Evolutionary conservation across 2,113 vertebrate species (phyloP), one percentile per base, ranked within the genome.

Genomic region (Oncorhynchus mykiss): DNA sequence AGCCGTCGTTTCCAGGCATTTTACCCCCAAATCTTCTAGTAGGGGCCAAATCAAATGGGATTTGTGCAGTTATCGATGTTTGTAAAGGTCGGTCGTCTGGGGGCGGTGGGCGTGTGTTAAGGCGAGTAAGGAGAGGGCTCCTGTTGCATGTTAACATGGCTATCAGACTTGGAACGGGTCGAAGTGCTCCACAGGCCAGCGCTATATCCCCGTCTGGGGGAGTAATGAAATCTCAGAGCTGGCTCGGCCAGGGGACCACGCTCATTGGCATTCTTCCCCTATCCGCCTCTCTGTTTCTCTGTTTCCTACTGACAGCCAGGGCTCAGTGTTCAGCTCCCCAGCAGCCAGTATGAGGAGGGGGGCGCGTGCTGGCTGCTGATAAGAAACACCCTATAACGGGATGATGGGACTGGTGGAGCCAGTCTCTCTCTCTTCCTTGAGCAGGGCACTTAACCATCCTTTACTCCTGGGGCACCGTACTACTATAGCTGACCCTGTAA

Each of bases 241-340:
- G 67, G 68, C 34, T 39, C 22, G n/a, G 16, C n/a, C 34, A 13
- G 68, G 51, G 14, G 18, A 20, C 18, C 8, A 67, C 54, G 22
- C 85, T 93, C 88, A 93, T 93, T 92, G 90, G 88, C 87, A 93
- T 93, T 92, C 92, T 24, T 80, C 57, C 82, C 67, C 67, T 59
- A 70, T 84, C 31, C 3, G 48, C 70, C 79, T 78, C 59, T n/a
- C 82, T 34, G 5, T 57, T 59, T 88, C 76, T 80, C 79, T 66
- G 83, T 86, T 87, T 85, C 85, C 72, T 77, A 81, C 84, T 77
- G 64, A 84, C 71, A 77, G 86, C 80, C 77, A 72, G 87, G 76
- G 73, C 86, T 85, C 82, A 73, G 73, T 75, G 79, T 85, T 54
- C n/a, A n/a, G 59, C 18, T 54, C 59, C 84, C 86, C 80, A 72